Base-by-base conservation (phyloP, 2,888 invertebrate genomes). In the Suillia variegata region DNA sequence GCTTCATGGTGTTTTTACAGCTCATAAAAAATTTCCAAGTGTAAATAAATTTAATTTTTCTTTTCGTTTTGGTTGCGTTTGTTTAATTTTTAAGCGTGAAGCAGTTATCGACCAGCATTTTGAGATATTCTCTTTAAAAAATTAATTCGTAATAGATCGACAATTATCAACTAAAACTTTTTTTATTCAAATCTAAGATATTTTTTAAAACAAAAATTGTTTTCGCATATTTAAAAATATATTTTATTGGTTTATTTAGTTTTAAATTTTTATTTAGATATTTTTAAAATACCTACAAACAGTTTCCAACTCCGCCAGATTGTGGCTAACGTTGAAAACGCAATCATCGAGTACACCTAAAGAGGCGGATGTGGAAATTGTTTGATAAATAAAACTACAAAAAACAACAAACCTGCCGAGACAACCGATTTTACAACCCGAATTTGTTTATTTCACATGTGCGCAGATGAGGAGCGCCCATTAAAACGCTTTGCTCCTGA, bases 1-100 rank as follows among this genome's bases (percentile, higher is more conserved):
- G 38, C 38, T 38, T n/a, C 21, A 31, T 15, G 47, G 38, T 15
- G 47, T 47, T 57, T 24, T 57, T 45, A 26, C 51, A 54, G 54
- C n/a, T 59, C 59, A 55, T 59, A 54, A 59, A 55, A 50, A 22
- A 6, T 47, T 48, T 38, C 45, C 49, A 49, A 58, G 58, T 58
- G 54, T 59, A 59, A 59, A 59, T 53, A 59, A 54, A 59, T 33
- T 31, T 6, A 38, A 34, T 54, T 22, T 12, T 2, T 49, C 17
- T 8, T 45, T 45, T 20, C 15, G n/a, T 47, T n/a, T 12, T 15
- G 20, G 47, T 6, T 47, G 1, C 18, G 17, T 3, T 15, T 15
- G 17, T n/a, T n/a, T n/a, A n/a, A n/a, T n/a, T n/a, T n/a, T n/a
- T n/a, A n/a, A n/a, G n/a, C n/a, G n/a, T n/a, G n/a, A n/a, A n/a